Evolutionary conservation across 2,797 vertebrate genomes (phyloP), one percentile per base, ranked within the genome.

Genomic region (Hydrocynus forskahlii): DNA sequence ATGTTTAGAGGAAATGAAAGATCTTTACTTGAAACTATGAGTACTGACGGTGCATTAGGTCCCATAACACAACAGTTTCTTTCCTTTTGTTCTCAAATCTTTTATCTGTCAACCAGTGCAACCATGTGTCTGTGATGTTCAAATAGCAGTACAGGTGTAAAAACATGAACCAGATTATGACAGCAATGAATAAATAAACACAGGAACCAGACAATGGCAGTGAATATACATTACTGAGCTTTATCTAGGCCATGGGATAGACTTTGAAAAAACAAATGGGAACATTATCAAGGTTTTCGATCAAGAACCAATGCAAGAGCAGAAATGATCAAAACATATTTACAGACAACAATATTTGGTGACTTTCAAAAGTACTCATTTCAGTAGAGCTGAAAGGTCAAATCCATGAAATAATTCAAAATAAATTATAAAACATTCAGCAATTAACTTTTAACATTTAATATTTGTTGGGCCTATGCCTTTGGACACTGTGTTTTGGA

Each of bases 111-210:
- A 5, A 40, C 12, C 35, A 45, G 71, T 69, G 23, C 60, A 43
- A 50, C 13, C 23, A 13, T 38, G 62, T n/a, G 76, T 82, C 73
- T 85, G 68, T 23, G 86, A 85, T 55, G 68, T 45, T 86, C 75
- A 72, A 35, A 64, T 81, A 69, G 62, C 67, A 54, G 66, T 81
- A 43, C 83, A 86, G 83, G 85, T 89, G 88, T 84, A 81, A 88
- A 87, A 88, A 88, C 83, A 88, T 83, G 71, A 76, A 70, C 45
- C 67, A 67, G 83, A 87, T 84, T 79, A 50, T 80, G 82, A 82
- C 74, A 77, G 81, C 68, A 64, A 84, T 80, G 81, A 84, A 66
- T 69, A 77, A 79, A 84, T 77, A 86, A 84, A 86, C 82, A 86
- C 74, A 76, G 83, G 83, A 73, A 83, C 75, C 70, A 77, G 83